These are phyloP conservation scores for Hemiscyllium ocellatum DNA, from an alignment of 2,113 vertebrate genomes.

Conservation along the genomic window DNA sequence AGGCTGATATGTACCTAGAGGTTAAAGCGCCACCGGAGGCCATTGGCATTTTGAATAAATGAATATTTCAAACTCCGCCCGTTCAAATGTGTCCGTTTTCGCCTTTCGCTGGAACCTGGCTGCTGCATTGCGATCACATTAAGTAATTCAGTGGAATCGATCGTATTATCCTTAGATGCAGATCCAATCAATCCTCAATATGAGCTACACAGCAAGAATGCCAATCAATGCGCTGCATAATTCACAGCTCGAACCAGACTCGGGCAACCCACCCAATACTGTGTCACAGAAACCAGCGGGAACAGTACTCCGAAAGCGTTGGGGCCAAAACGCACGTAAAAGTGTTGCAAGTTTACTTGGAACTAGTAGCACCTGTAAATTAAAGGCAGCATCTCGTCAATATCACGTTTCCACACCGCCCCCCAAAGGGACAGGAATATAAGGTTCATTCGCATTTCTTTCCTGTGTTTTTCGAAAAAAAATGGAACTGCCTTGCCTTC, in stretches of 20 bases:
- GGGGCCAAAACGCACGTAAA: not conserved
- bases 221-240: not conserved
- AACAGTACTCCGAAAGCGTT: not conserved
- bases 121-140: no score
- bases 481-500: not conserved
- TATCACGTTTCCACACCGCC: not conserved
- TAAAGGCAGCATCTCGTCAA: conserved; percentile 11
- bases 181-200: not conserved
- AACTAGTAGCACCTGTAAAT: conserved; percentile 14
- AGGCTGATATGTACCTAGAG: not conserved
- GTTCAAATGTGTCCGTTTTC: not conserved
- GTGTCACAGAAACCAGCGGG: no score
- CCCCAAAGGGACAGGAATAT: no score
- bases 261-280: not conserved
- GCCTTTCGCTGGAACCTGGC: not conserved
- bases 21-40: not conserved
- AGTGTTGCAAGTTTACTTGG: not conserved
- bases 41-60: not conserved
- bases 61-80: not conserved
- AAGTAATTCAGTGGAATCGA: conserved; percentile 7
- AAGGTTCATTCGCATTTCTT: not conserved
- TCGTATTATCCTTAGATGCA: not conserved
- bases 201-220: not conserved
- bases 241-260: not conserved
- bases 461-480: not conserved